A percentile compares a stretch with the other conserved stretches of the same genome.
phyloP scores from a whole-genome alignment of 1,140 invertebrate species.

The Brachystomella parvula region DNA sequence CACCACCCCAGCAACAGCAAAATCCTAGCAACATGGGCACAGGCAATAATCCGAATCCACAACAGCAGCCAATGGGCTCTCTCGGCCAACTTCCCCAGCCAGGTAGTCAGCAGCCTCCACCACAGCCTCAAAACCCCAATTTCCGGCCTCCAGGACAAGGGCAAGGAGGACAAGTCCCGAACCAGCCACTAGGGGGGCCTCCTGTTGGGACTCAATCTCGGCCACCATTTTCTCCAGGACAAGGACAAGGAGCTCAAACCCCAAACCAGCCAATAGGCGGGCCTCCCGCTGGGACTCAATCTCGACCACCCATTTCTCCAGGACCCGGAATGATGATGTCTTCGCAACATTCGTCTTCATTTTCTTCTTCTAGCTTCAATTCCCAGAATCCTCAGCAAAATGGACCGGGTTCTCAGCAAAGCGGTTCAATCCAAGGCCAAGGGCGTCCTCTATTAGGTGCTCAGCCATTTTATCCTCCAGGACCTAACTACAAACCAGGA shows the following conservation, averaged over 20 bases:
- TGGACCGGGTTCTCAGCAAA: too few species aligned
- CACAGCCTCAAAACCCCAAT: background rate
- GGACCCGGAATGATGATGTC: background rate
- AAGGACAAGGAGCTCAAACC: too few species aligned
- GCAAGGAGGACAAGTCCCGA: too few species aligned
- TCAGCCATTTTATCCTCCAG: constrained; percentile 1
- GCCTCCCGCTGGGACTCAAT: background rate
- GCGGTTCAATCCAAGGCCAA: too few species aligned
- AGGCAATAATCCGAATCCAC: too few species aligned
- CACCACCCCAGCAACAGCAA: too few species aligned
- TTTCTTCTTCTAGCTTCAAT: constrained; percentile 3
- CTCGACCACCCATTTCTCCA: background rate
- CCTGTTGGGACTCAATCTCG: too few species aligned
- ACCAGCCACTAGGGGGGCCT: too few species aligned
- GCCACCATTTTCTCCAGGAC: background rate
- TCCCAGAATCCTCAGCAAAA: background rate
- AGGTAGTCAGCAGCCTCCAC: too few species aligned
- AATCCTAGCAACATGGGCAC: too few species aligned
- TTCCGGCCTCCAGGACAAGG: background rate
- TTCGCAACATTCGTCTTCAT: background rate
- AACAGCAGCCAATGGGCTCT: too few species aligned
- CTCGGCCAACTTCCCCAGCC: too few species aligned
- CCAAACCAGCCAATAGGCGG: constrained; percentile 1
- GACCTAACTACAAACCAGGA: background rate
- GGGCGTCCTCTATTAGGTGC: background rate